Base-by-base conservation (phyloP, 2,113 vertebrate genomes). In the Scatophagus argus region DNA sequence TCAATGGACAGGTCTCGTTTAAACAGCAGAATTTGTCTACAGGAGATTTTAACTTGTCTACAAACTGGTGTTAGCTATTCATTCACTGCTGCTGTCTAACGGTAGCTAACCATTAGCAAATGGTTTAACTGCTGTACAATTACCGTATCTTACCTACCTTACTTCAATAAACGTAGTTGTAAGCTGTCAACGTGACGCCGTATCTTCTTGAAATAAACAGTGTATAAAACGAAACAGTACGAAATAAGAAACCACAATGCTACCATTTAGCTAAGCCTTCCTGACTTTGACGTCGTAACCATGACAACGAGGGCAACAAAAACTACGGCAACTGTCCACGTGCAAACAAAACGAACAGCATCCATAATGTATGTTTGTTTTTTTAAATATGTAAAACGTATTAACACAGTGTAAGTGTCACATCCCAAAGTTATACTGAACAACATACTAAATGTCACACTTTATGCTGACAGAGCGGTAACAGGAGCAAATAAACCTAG, bases 271-370 rank as follows among this genome's bases (percentile, higher is more conserved):
- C 17, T 5, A 39, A 21, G 5, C 34, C 41, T 25, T 38, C 0
- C 1, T 1, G 11, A 34, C 27, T 61, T 47, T 27, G 60, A 60
- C 54, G 8, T 8, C 23, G 87, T 89, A 72, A 84, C 89, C 77
- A 79, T 74, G 51, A 79, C 60, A 82, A 90, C 89, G 4, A 16
- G 6, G 21, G 59, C 71, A 83, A 88, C 79, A 74, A 29, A 73
- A 88, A 78, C 86, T 87, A 90, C 84, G 74, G 89, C 44, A 65
- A 9, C 7, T 2, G 12, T 11, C 4, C 56, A 47, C 12, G 63
- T 61, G 69, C 90, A 87, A 81, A 79, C 66, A 38, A n/a, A 5
- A 12, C 43, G 46, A 74, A 38, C 14, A 32, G 63, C 46, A 0
- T 23, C 4, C 2, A 1, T 21, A 2, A 14, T 9, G 32, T 5